These are phyloP conservation scores for Mechanitis messenoides DNA, from an alignment of 2,888 invertebrate genomes.

Conservation along the genomic window DNA sequence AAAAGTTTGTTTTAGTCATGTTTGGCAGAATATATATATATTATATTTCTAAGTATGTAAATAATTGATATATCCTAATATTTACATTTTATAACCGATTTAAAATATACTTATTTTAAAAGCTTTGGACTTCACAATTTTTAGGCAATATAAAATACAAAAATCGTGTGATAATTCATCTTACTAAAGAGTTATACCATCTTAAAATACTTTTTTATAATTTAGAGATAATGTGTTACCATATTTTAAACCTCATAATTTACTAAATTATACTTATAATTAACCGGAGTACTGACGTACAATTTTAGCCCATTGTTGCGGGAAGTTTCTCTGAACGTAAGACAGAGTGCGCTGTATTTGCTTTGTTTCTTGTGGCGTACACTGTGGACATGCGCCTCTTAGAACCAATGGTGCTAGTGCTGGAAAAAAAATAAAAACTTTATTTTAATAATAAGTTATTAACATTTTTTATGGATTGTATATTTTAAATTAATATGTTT, in stretches of 20 bases:
- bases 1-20: too few relatives aligned
- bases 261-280: constrained; percentile 26
- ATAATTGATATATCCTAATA: too few relatives aligned
- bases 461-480: too few relatives aligned
- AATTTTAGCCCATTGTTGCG: constrained; percentile 86
- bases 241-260: constrained; percentile 4
- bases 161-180: too few relatives aligned
- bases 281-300: constrained; percentile 81
- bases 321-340: constrained; percentile 84
- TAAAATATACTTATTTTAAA: neutral
- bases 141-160: too few relatives aligned
- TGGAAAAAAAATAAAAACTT: constrained; percentile 52
- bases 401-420: constrained; percentile 85
- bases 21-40: too few relatives aligned
- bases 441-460: too few relatives aligned
- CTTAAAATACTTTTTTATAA: neutral
- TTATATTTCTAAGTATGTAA: too few relatives aligned
- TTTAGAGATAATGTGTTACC: neutral
- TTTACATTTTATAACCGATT: too few relatives aligned
- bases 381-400: constrained; percentile 84
- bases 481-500: too few relatives aligned
- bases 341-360: constrained; percentile 85
- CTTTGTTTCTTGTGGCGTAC: constrained; percentile 80
- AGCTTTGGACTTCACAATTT: neutral
- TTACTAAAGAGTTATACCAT: neutral